Percentiles rank a stretch among this genome's conserved stretches.
phyloP scores from a whole-genome alignment of 1,140 invertebrate genomes.

The Anagrus nilaparvatae region DNA sequence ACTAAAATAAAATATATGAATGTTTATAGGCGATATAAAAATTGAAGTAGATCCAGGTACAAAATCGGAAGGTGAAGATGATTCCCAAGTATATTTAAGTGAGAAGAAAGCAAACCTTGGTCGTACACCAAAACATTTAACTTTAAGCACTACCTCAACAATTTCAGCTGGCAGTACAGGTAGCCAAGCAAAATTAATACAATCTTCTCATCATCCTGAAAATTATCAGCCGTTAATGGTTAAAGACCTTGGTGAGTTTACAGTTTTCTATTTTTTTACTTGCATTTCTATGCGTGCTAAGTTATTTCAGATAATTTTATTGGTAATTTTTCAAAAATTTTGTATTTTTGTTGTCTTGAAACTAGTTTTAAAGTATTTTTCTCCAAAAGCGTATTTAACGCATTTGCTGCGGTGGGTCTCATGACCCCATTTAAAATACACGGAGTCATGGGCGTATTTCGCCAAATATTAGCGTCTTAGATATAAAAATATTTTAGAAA shows the following conservation, averaged over 20 bases:
- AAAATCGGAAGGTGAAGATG: slow-evolving; percentile 81
- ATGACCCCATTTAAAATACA: no score
- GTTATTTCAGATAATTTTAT: no score
- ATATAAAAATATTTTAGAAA: no score
- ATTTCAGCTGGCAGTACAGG: slow-evolving; percentile 88
- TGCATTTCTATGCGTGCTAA: no score
- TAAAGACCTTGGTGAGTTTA: slow-evolving; percentile 73
- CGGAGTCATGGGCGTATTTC: no score
- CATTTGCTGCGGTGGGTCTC: no score
- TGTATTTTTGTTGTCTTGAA: no score
- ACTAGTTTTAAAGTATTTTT: no score
- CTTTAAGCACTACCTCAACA: slow-evolving; percentile 84
- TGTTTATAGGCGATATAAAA: slow-evolving; percentile 35
- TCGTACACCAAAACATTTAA: slow-evolving; percentile 83
- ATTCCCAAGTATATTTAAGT: slow-evolving; percentile 54
- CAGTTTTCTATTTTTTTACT: neutral
- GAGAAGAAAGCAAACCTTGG: slow-evolving; percentile 66
- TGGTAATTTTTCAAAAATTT: no score
- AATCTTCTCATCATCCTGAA: slow-evolving; percentile 84
- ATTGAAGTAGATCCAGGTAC: slow-evolving; percentile 59
- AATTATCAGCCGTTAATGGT: slow-evolving; percentile 76
- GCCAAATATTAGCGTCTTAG: no score
- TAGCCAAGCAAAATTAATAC: slow-evolving; percentile 84
- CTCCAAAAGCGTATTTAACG: no score
- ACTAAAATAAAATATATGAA: slow-evolving; percentile 11